Evolutionary conservation across 2,888 invertebrate genomes (phyloP).

Genomic region (Drosophila neonasuta): DNA sequence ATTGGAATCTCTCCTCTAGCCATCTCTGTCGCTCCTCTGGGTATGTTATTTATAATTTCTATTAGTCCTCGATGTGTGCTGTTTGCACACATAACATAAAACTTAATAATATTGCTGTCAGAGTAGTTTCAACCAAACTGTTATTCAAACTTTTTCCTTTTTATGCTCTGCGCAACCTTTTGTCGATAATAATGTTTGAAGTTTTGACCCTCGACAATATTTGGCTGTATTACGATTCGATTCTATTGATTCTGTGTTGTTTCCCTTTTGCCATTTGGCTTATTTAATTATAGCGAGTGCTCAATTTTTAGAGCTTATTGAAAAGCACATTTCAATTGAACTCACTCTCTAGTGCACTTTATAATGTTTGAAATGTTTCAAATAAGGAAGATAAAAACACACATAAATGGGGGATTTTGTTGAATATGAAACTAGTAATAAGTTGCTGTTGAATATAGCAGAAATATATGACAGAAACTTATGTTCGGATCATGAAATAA

Average conservation of each 20-base stretch:
- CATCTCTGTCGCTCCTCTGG: conserved; percentile 32
- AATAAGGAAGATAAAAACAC: not conserved
- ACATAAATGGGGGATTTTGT: not conserved
- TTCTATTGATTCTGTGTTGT: not conserved
- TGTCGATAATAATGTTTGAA: conserved; percentile 24
- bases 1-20: conserved; percentile 12
- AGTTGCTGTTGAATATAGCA: too few relatives aligned
- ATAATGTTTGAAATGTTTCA: not conserved
- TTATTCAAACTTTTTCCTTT: conserved; percentile 55
- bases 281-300: conserved; percentile 25
- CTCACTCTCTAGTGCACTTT: conserved; percentile 5
- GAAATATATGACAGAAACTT: too few relatives aligned
- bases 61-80: conserved; percentile 11
- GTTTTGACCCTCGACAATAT: conserved; percentile 20
- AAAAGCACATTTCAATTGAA: conserved; percentile 14
- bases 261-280: conserved; percentile 16
- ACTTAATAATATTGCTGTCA: conserved; percentile 63
- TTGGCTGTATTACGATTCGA: not conserved
- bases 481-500: too few relatives aligned
- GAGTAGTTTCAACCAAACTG: conserved; percentile 33
- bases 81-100: conserved; percentile 43
- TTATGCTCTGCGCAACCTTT: conserved; percentile 45
- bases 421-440: too few relatives aligned
- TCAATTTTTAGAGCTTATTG: conserved; percentile 16
- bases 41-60: conserved; percentile 71